Base-by-base conservation (phyloP, 2,888 invertebrate genomes). In the Clunio marinus region DNA sequence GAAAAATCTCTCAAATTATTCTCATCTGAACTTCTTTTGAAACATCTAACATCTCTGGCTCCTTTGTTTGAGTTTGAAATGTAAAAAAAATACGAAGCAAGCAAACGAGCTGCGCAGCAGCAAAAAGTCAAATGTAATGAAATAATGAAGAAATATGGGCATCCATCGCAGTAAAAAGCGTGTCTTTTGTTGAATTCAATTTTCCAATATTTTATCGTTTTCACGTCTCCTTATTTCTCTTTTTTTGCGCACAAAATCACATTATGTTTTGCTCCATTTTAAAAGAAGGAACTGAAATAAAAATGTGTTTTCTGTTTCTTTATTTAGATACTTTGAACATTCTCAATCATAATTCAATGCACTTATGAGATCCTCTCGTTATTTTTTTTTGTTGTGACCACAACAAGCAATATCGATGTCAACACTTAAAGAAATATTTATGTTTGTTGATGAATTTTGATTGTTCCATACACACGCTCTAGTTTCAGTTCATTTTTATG, bases 91-190 rank as follows among this genome's bases (percentile, higher is more conserved):
- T 8, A 25, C 17, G 51, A 51, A 57, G 57, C 57, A 20, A 25
- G n/a, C 27, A 57, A 57, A n/a, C 8, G 27, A 27, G 27, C 57
- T 13, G 10, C 5, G 46, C 15, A 46, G 20, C 46, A 28, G 35
- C 58, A 58, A 27, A 45, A 45, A 37, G 13, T 25, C 27, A 8
- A 51, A 22, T 66, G 63, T 46, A 63, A 46, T 46, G 63, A 63
- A 63, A 66, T 66, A 66, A 66, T 66, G 66, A 66, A 66, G 66
- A 66, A 66, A 66, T 66, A 66, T 66, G 51, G 55, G 51, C 66
- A 55, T n/a, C n/a, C n/a, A n/a, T 55, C 55, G 55, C 20, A 55
- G 35, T 17, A 66, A 55, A 55, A 66, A 66, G 55, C 51, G 66
- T 55, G 66, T 66, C 59, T 59, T 66, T 66, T 66, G 35, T 55